These are phyloP conservation scores for Nasonia giraulti DNA, from an alignment of 1,140 invertebrate species.

Conservation along the genomic window DNA sequence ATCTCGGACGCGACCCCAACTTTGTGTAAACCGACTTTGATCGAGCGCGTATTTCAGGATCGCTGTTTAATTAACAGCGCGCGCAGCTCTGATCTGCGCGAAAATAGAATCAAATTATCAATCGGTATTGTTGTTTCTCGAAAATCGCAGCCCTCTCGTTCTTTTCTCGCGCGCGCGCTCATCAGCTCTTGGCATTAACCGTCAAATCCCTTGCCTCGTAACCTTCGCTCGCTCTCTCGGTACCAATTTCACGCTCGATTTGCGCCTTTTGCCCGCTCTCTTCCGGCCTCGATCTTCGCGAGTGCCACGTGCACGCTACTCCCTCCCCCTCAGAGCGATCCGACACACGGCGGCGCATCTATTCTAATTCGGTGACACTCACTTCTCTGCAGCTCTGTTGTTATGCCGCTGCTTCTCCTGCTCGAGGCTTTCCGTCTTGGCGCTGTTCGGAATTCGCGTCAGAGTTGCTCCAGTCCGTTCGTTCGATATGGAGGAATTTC, in stretches of 20 bases:
- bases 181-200: constrained; percentile 41
- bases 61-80: neutral
- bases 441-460: neutral
- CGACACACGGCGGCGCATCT: neutral
- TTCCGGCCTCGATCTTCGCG: constrained; percentile 24
- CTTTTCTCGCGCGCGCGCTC: too few relatives aligned
- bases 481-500: neutral
- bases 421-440: neutral
- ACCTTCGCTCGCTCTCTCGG: constrained; percentile 12
- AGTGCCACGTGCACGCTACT: neutral
- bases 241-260: constrained; percentile 48
- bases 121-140: too few relatives aligned
- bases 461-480: neutral
- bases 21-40: constrained; percentile 22
- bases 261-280: constrained; percentile 7
- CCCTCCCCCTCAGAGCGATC: neutral
- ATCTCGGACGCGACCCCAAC: neutral
- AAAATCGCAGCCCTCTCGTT: neutral
- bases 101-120: neutral
- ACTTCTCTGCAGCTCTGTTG: neutral
- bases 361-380: neutral
- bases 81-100: neutral
- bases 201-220: constrained; percentile 38
- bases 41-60: neutral
- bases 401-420: neutral